Conservation (phyloP, 2,113 vertebrate species). For the Platichthys flesus region DNA sequence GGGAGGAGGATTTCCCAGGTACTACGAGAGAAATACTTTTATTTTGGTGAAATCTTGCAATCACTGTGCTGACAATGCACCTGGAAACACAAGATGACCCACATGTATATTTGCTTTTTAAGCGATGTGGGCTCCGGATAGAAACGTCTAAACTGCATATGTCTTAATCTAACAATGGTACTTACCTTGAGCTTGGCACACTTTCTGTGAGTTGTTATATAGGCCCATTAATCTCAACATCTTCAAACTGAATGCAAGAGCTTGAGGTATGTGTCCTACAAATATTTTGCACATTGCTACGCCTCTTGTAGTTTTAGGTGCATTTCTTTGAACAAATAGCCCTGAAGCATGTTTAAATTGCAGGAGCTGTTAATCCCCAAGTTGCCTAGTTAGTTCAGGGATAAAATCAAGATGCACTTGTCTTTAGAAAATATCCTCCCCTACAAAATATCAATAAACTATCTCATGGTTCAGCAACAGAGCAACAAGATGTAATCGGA, state of each 20-base stretch:
- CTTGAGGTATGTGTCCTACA: slow-evolving; percentile 12
- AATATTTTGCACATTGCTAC: slow-evolving; percentile 46
- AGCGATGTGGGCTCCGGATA: neutral
- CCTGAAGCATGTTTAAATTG: slow-evolving; percentile 63
- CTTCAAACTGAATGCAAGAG: slow-evolving; percentile 17
- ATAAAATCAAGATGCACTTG: slow-evolving; percentile 59
- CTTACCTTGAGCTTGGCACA: neutral
- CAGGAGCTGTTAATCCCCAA: slow-evolving; percentile 66
- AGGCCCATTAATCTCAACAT: neutral
- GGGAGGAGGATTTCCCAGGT: too few relatives aligned
- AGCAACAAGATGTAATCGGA: slow-evolving; percentile 71
- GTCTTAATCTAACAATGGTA: neutral
- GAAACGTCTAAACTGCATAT: neutral
- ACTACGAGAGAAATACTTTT: too few relatives aligned
- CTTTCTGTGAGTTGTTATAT: neutral
- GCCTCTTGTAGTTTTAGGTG: slow-evolving; percentile 42
- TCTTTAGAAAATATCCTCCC: slow-evolving; percentile 55
- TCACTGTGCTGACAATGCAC: too few relatives aligned
- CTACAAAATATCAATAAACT: slow-evolving; percentile 73
- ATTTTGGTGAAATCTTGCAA: too few relatives aligned
- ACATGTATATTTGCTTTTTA: too few relatives aligned
- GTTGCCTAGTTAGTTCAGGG: slow-evolving; percentile 63
- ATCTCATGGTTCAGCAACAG: slow-evolving; percentile 62
- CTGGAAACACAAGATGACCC: too few relatives aligned
- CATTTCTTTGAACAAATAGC: slow-evolving; percentile 55